Evolutionary conservation across 2,113 vertebrate genomes (phyloP).

Genomic region (Carassius carassius): DNA sequence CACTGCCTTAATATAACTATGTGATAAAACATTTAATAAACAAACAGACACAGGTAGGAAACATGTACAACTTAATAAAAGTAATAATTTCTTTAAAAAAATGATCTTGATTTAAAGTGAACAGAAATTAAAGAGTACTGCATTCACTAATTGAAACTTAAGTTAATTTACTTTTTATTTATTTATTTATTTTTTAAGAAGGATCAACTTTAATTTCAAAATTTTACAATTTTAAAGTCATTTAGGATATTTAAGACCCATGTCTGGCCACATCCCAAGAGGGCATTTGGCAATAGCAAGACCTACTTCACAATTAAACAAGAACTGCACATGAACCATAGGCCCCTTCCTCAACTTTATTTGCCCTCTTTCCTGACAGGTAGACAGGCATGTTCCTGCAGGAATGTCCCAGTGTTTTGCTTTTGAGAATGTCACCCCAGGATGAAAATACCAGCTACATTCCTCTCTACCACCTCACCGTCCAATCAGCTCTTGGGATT

Average conservation of each 20-base stretch:
- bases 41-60: background rate
- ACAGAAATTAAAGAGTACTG: background rate
- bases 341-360: background rate
- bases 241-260: constrained; percentile 11
- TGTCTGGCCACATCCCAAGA: constrained; percentile 3
- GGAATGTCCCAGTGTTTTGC: constrained; percentile 32
- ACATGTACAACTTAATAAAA: background rate
- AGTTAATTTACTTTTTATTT: background rate
- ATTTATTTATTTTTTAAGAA: background rate
- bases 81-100: too few species aligned
- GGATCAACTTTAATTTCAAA: background rate
- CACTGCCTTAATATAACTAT: background rate
- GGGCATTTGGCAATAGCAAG: background rate
- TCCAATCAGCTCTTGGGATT: constrained; percentile 30
- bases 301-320: constrained; percentile 15
- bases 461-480: constrained; percentile 31
- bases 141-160: background rate
- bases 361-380: background rate
- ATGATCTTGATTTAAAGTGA: background rate
- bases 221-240: background rate
- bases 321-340: background rate
- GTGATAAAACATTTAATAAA: background rate
- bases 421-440: constrained; percentile 30
- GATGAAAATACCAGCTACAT: constrained; percentile 38
- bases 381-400: constrained; percentile 43